A percentile compares a stretch with the other conserved stretches of the same genome.
These are phyloP conservation scores for Steatornis caripensis DNA, from an alignment of 2,113 vertebrate genomes.

Conservation along the genomic window DNA sequence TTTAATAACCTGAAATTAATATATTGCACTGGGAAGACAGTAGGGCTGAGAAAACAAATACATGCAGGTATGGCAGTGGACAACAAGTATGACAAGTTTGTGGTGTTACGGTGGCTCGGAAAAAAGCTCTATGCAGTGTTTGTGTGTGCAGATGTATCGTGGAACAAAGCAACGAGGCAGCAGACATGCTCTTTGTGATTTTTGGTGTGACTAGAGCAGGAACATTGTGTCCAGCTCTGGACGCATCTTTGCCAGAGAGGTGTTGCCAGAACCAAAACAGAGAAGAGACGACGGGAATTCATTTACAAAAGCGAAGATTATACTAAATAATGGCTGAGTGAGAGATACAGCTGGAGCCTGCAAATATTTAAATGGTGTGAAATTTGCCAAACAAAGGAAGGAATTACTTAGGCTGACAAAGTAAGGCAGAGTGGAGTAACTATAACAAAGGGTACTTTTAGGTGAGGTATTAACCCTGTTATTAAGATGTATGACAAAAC, in stretches of 20 bases:
- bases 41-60: conserved; percentile 26
- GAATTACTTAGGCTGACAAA: conserved; percentile 26
- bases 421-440: background rate
- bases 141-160: background rate
- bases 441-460: conserved; percentile 32
- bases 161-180: background rate
- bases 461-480: conserved; percentile 17
- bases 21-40: conserved; percentile 2
- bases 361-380: conserved; percentile 33
- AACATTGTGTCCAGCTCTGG: background rate
- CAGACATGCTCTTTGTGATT: background rate
- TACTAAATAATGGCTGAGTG: background rate
- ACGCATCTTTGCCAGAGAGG: background rate
- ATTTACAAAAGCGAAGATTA: background rate
- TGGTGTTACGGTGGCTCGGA: background rate
- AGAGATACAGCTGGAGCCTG: conserved; percentile 14
- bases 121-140: background rate
- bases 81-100: conserved; percentile 55
- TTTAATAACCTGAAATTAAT: conserved; percentile 65
- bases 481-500: conserved; percentile 24
- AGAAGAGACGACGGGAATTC: background rate
- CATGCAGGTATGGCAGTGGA: background rate
- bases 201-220: background rate
- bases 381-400: conserved; percentile 32
- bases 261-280: background rate